A percentile compares a stretch with the other conserved stretches of the same genome.
These are phyloP conservation scores for Avahi laniger DNA, from an alignment of 2,797 vertebrate species.

Conservation along the genomic window DNA sequence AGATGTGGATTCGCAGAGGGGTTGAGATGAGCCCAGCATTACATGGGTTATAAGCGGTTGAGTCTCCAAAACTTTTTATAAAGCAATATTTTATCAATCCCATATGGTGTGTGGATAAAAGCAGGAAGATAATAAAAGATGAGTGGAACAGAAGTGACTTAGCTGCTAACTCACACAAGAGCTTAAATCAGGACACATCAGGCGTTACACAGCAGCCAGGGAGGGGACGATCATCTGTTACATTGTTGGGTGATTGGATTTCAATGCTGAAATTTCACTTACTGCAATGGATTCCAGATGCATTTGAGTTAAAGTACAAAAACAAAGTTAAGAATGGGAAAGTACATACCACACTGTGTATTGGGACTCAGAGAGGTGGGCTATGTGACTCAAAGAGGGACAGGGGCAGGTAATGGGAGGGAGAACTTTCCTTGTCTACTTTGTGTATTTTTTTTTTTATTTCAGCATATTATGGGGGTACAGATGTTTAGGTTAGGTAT, in stretches of 20 bases:
- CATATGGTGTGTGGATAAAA: neutral
- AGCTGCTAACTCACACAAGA: neutral
- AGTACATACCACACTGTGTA: neutral
- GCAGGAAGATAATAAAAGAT: neutral
- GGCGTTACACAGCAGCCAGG: neutral
- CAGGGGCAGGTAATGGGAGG: neutral
- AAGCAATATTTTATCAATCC: neutral
- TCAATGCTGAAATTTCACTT: neutral
- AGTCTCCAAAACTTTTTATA: neutral
- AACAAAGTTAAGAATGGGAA: neutral
- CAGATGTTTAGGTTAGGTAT: no score
- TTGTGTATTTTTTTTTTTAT: no score
- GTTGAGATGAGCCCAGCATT: neutral
- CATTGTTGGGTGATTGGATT: neutral
- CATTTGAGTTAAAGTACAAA: neutral
- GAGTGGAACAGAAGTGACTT: neutral
- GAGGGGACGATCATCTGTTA: neutral
- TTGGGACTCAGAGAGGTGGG: neutral
- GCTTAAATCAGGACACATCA: neutral
- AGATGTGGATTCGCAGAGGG: neutral
- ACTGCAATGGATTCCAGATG: neutral
- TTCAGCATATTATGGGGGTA: no score
- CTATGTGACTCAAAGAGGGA: neutral
- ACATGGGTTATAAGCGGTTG: neutral
- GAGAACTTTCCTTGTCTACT: neutral